phyloP scores from a whole-genome alignment of 2,888 invertebrate genomes.

The Stomorhina lunata region DNA sequence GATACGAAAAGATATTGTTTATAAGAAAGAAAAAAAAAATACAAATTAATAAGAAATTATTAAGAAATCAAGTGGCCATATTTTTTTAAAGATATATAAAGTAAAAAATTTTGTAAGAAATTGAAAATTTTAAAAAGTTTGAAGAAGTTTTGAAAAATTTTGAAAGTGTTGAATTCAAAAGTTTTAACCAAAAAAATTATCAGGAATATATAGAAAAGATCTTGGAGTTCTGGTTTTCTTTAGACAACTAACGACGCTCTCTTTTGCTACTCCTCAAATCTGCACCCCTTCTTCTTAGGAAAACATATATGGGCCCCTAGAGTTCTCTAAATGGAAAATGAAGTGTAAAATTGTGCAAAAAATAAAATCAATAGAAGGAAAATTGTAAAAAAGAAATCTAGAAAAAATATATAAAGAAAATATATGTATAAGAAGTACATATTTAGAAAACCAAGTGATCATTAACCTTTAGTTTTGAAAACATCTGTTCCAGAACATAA shows the following conservation, averaged over 20 bases:
- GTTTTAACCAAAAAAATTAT: background rate
- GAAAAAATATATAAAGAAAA: slow-evolving; percentile 40
- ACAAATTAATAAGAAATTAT: background rate
- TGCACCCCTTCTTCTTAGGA: no score
- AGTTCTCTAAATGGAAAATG: slow-evolving; percentile 48
- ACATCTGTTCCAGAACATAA: slow-evolving; percentile 50
- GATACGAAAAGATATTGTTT: slow-evolving; percentile 8
- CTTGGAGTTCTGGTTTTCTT: slow-evolving; percentile 12
- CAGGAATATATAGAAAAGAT: background rate
- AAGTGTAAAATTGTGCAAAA: slow-evolving; percentile 54
- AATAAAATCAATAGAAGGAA: slow-evolving; percentile 43
- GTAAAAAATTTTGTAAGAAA: background rate
- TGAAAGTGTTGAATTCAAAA: background rate
- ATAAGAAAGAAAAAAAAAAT: background rate
- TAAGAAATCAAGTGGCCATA: slow-evolving; percentile 46
- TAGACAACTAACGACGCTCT: background rate
- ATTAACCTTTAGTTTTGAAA: slow-evolving; percentile 62
- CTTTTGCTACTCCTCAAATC: background rate
- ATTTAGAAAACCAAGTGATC: slow-evolving; percentile 58
- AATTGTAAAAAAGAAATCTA: no score
- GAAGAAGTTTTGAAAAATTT: slow-evolving; percentile 8
- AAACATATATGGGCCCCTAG: no score
- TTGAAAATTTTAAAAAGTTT: background rate
- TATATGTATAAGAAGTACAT: slow-evolving; percentile 5
- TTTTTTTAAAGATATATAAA: background rate